These are phyloP conservation scores for Andrena bicolor DNA, from an alignment of 2,888 invertebrate species.

Conservation along the genomic window DNA sequence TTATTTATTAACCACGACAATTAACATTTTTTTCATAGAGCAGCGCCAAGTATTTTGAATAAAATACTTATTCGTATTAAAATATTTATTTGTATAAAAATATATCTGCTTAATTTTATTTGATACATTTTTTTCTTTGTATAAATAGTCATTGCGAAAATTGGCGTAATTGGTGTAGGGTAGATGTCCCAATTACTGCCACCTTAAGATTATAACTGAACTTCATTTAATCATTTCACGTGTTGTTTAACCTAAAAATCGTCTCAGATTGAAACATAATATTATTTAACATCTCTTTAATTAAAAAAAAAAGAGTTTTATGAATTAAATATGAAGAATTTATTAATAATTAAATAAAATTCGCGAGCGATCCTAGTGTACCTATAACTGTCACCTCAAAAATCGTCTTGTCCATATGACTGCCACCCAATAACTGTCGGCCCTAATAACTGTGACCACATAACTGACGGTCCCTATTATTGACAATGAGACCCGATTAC, in stretches of 20 bases:
- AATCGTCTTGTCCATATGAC: not conserved
- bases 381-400: not conserved
- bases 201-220: not conserved
- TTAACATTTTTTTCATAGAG: too few species aligned
- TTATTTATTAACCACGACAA: too few species aligned
- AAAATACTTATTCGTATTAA: too few species aligned
- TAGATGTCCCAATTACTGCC: not conserved
- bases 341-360: conserved; percentile 1
- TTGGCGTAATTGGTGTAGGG: too few species aligned
- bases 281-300: not conserved
- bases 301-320: not conserved
- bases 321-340: not conserved
- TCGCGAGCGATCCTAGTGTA: not conserved
- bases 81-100: too few species aligned
- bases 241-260: not conserved
- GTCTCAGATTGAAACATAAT: not conserved
- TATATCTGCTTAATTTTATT: too few species aligned
- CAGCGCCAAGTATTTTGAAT: too few species aligned
- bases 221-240: not conserved
- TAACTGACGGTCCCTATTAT: conserved; percentile 1
- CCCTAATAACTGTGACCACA: not conserved
- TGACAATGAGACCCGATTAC: not conserved
- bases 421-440: conserved; percentile 2
- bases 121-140: too few species aligned
- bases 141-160: too few species aligned